A percentile compares a stretch with the other conserved stretches of the same genome.
These are phyloP conservation scores for Ochropacha duplaris DNA, from an alignment of 2,888 invertebrate species.

Conservation along the genomic window DNA sequence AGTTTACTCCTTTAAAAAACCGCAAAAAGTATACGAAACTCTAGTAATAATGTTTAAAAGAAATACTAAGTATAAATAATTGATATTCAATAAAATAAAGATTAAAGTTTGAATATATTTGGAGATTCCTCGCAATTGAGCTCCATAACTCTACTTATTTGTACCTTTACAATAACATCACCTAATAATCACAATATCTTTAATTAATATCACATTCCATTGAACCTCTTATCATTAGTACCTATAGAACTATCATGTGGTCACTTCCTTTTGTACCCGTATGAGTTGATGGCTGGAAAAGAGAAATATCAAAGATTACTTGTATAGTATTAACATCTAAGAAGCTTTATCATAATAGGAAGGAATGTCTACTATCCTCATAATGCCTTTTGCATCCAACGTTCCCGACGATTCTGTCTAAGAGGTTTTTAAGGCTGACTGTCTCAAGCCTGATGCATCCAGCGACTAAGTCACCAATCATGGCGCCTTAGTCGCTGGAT, in stretches of 20 bases:
- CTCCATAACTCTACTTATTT: conserved; percentile 2
- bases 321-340: no score
- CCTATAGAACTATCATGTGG: not conserved
- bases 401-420: no score
- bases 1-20: not conserved
- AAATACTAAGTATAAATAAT: not conserved
- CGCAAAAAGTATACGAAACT: not conserved
- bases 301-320: conserved; percentile 24
- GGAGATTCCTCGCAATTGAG: not conserved
- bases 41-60: not conserved
- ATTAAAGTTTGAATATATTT: not conserved
- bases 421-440: no score
- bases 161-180: not conserved
- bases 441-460: no score
- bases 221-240: not conserved
- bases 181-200: conserved; percentile 27
- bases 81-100: not conserved
- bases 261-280: conserved; percentile 86
- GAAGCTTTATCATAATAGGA: no score
- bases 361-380: no score
- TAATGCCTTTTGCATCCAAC: no score
- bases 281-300: conserved; percentile 87
- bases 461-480: no score
- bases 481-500: no score
- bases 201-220: conserved; percentile 31